Evolutionary conservation across 1,140 invertebrate genomes (phyloP), one percentile per base, ranked within the genome.

Genomic region (Kradibia gibbosae): DNA sequence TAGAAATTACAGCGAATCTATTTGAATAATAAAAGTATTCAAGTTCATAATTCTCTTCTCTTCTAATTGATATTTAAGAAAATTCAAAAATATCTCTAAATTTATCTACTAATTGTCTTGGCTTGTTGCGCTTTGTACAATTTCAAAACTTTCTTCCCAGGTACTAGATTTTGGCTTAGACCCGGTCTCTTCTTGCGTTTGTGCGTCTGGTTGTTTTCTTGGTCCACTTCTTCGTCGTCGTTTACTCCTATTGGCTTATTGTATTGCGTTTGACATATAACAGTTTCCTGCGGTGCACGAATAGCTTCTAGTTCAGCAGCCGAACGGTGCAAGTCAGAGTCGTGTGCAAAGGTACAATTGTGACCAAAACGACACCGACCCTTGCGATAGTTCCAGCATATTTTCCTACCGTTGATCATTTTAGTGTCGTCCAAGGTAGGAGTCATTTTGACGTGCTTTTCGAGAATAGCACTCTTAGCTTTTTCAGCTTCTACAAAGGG

Each of bases 371-470:
- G 93, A 88, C 98, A 99, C 28, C 95, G 93, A 10, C 97, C 97
- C 90, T 97, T 98, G 34, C 96, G 93, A 88, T 97, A 97, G 91
- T 98, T 98, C 95, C 96, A 98, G 88, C 98, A 99, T 53, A 98
- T 95, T 90, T 97, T 97, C 85, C 95, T 95, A 0, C 96, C 96
- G 89, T 97, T 96, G 74, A 97, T 96, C 89, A 94, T 93, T 86
- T 94, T 93, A 1, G 93, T 93, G 86, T 95, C 93, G 74, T 95
- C 93, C 91, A 91, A 75, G 0, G 91, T 94, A 91, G 91, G 94
- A 90, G 92, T 95, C 96, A 98, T 97, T 93, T 98, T 98, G 0
- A 98, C 97, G 90, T 98, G 97, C 86, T 97, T 97, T 87, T 98
- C 96, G 17, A 98, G 90, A 73, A 97, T 95, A 3, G 96, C 96